A percentile compares a stretch with the other conserved stretches of the same genome.
These are phyloP conservation scores for Mesochorus sp. DNA, from an alignment of 2,888 invertebrate species.

Conservation along the genomic window DNA sequence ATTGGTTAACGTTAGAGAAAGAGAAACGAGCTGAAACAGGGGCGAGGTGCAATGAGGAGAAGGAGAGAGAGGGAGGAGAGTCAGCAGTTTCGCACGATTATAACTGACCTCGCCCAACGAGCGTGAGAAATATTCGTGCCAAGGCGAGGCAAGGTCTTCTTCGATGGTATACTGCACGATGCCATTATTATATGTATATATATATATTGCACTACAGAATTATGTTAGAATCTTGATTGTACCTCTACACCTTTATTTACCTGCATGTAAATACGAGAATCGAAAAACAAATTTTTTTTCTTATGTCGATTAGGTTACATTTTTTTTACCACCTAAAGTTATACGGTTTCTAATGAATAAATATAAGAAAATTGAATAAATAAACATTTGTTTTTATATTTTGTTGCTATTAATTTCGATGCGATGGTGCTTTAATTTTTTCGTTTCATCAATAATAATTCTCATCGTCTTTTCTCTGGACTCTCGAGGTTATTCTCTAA, in stretches of 20 bases:
- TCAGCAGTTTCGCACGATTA: conserved; percentile 66
- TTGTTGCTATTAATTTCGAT: neutral
- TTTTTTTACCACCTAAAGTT: neutral
- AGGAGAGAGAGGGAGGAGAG: conserved; percentile 44
- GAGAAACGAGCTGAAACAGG: neutral
- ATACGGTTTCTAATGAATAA: neutral
- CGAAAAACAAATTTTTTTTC: neutral
- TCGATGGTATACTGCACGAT: conserved; percentile 12
- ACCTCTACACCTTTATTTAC: neutral
- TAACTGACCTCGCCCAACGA: conserved; percentile 71
- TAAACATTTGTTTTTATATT: neutral
- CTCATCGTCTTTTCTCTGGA: neutral
- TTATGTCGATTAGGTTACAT: neutral
- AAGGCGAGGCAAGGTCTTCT: conserved; percentile 70
- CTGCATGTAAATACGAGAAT: neutral
- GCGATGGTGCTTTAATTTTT: too few species aligned
- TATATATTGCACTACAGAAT: neutral
- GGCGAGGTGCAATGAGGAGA: neutral
- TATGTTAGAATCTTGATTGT: neutral
- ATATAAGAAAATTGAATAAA: neutral
- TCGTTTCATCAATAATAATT: too few species aligned
- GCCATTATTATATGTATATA: conserved; percentile 28
- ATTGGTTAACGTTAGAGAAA: neutral
- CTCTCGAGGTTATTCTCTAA: conserved; percentile 28
- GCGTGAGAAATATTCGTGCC: conserved; percentile 70